Base-by-base conservation (phyloP, 2,113 vertebrate genomes). In the Pterocles orientalis region DNA sequence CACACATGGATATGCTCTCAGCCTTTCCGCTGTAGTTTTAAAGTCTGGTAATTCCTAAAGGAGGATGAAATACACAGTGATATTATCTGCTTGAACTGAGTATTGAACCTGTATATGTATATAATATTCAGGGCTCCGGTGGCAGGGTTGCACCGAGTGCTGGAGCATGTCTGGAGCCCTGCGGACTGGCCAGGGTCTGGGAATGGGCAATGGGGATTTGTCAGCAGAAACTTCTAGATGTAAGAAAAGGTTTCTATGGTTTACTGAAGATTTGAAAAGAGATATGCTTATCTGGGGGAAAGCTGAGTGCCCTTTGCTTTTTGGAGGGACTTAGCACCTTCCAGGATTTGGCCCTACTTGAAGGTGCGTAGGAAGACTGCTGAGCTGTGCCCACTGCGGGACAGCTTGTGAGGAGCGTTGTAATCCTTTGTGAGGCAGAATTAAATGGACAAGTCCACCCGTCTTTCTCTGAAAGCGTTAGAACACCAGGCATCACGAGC, bases 51-150 rank as follows among this genome's bases (percentile, higher is more conserved):
- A 92, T 93, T 94, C 95, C 70, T 91, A 53, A 66, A 95, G 66
- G 94, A 91, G 91, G 94, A 94, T 95, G 94, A 94, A 92, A 81
- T 68, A 50, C 79, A 92, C 88, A 91, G 29, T 92, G 86, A 86
- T 93, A 77, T 95, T 95, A 93, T 95, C 85, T 82, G 56, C 78
- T 87, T 93, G 86, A 86, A 58, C 75, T 91, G 56, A n/a, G 23
- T 76, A 33, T 72, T 73, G 94, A 84, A 14, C 89, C 82, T 79
- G 61, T 48, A 57, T 41, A 41, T 41, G 41, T 14, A 41, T 41
- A 41, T 41, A 61, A 19, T 62, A 10, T 61, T 45, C 23, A 16
- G 41, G 90, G 82, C 69, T 64, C 78, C 3, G 13, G 34, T 9
- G 39, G 64, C 85, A 65, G 65, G 21, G 11, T 19, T 83, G 45